Evolutionary conservation across 2,888 invertebrate species (phyloP).

Genomic region (Elmis aenea): DNA sequence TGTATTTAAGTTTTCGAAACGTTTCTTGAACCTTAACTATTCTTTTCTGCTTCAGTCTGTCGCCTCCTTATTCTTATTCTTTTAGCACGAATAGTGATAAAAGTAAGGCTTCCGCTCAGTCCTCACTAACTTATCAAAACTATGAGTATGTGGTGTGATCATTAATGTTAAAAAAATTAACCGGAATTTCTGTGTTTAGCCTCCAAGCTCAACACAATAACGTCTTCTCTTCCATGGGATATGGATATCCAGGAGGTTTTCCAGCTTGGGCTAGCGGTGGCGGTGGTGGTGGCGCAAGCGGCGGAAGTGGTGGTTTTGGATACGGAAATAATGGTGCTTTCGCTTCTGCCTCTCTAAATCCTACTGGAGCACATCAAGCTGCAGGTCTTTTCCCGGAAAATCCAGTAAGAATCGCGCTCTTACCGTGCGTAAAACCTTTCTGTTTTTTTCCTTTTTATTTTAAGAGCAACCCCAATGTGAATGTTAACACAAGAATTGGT

Average conservation of each 20-base stretch:
- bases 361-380: slow-evolving; percentile 53
- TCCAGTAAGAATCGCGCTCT: slow-evolving; percentile 48
- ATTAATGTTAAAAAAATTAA: too few relatives aligned
- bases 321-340: slow-evolving; percentile 43
- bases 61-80: too few relatives aligned
- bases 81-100: too few relatives aligned
- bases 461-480: slow-evolving; percentile 52
- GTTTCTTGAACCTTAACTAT: too few relatives aligned
- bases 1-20: too few relatives aligned
- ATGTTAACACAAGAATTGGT: slow-evolving; percentile 47
- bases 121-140: too few relatives aligned
- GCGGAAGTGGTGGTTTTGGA: slow-evolving; percentile 9
- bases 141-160: background rate
- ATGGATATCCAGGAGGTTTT: slow-evolving; percentile 19
- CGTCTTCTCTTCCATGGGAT: too few relatives aligned
- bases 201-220: too few relatives aligned
- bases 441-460: slow-evolving; percentile 26
- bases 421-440: background rate
- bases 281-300: slow-evolving; percentile 3
- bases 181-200: too few relatives aligned
- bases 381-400: slow-evolving; percentile 58
- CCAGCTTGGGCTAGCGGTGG: slow-evolving; percentile 12
- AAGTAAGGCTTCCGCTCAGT: too few relatives aligned
- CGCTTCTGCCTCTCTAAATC: slow-evolving; percentile 53
- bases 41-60: background rate